phyloP scores from a whole-genome alignment of 1,140 invertebrate genomes.

The Macrostomum lignano region DNA sequence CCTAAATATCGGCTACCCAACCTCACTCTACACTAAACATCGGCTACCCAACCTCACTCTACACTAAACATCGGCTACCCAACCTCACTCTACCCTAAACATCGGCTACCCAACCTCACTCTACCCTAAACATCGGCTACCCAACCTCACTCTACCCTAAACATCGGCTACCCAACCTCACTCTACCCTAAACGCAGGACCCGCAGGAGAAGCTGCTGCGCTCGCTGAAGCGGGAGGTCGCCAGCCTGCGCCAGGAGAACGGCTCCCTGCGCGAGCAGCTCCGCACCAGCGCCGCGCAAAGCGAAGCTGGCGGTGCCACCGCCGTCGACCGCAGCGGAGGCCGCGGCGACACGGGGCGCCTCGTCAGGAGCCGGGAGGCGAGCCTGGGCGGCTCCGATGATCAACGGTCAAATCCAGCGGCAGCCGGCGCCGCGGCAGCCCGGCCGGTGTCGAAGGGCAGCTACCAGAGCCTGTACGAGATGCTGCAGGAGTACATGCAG shows the following conservation, averaged over 20 bases:
- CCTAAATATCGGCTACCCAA: too few species aligned
- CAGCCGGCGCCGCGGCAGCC: constrained; percentile 5
- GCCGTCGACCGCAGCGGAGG: constrained; percentile 7
- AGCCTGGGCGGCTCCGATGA: constrained; percentile 4
- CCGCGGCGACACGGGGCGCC: constrained; percentile 2
- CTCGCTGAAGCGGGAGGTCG: constrained; percentile 50
- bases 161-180: too few species aligned
- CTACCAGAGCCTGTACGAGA: constrained; percentile 18
- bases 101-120: too few species aligned
- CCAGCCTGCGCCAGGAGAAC: constrained; percentile 22
- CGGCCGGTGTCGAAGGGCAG: constrained; percentile 27
- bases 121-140: too few species aligned
- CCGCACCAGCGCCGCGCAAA: neutral
- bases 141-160: too few species aligned
- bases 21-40: too few species aligned
- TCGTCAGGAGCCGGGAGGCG: too few species aligned
- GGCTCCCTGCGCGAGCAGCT: constrained; percentile 11
- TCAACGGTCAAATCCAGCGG: constrained; percentile 1
- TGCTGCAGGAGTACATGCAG: constrained; percentile 33
- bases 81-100: too few species aligned
- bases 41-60: too few species aligned
- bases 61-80: too few species aligned
- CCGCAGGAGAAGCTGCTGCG: constrained; percentile 62
- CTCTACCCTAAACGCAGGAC: too few species aligned
- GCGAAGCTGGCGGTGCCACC: constrained; percentile 16